Percentiles rank a stretch among this genome's conserved stretches.
Evolutionary conservation across 2,888 invertebrate genomes (phyloP).

Genomic region (Lepetodrilus schrolli): DNA sequence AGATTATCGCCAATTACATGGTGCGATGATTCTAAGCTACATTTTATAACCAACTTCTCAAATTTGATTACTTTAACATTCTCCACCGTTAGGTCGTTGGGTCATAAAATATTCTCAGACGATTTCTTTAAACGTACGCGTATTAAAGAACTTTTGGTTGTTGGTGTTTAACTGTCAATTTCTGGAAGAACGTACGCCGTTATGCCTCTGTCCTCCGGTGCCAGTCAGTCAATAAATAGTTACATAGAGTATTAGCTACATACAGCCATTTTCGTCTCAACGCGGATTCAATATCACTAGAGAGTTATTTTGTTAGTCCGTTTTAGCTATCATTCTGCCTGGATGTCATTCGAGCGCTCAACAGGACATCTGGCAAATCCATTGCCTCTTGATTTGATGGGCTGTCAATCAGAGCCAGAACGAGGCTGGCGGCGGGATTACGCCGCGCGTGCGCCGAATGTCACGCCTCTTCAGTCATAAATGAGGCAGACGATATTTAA

Average conservation of each 20-base stretch:
- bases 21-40: not conserved
- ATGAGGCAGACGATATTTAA: slow-evolving; percentile 25
- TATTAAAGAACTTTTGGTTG: slow-evolving; percentile 9
- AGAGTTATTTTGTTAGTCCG: not conserved
- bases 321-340: not conserved
- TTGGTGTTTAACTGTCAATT: slow-evolving; percentile 8
- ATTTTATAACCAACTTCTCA: not conserved
- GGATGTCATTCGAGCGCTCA: slow-evolving; percentile 22
- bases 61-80: not conserved
- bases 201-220: not conserved
- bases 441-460: slow-evolving; percentile 19
- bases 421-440: slow-evolving; percentile 15
- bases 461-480: slow-evolving; percentile 19
- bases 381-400: not conserved
- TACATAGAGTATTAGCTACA: not conserved
- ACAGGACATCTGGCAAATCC: slow-evolving; percentile 1
- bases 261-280: not conserved
- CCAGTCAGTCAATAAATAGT: slow-evolving; percentile 9
- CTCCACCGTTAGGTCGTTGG: not conserved
- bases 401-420: slow-evolving; percentile 25
- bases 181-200: not conserved
- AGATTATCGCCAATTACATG: not conserved
- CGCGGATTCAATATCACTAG: not conserved
- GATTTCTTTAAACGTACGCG: not conserved
- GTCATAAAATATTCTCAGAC: not conserved